A percentile compares a stretch with the other conserved stretches of the same genome.
Evolutionary conservation across 2,797 vertebrate genomes (phyloP).

Genomic region (Margarornis squamiger): DNA sequence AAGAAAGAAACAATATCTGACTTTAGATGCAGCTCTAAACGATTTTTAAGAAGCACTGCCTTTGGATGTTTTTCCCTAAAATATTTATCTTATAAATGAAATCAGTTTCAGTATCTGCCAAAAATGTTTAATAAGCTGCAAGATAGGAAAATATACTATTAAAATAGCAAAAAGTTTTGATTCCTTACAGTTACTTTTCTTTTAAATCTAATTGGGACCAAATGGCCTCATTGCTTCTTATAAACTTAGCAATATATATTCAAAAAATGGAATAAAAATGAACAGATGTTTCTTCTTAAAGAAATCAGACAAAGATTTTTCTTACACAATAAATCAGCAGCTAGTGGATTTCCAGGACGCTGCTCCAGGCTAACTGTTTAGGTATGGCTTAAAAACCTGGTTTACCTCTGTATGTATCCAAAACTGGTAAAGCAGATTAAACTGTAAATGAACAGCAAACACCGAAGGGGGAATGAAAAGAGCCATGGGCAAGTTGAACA

Average conservation of each 20-base stretch:
- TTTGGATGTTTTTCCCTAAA: not conserved
- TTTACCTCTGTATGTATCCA: constrained; percentile 98
- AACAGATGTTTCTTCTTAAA: constrained; percentile 83
- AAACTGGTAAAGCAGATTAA: constrained; percentile 95
- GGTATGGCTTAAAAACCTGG: constrained; percentile 52
- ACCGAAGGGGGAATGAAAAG: constrained; percentile 86
- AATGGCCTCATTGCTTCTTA: constrained; percentile 82
- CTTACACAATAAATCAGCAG: constrained; percentile 84
- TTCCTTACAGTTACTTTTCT: constrained; percentile 73
- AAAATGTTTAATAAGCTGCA: constrained; percentile 70
- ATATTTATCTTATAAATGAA: constrained; percentile 58
- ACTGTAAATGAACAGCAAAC: constrained; percentile 90
- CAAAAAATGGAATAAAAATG: constrained; percentile 78
- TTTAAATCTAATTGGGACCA: constrained; percentile 79
- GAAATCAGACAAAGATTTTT: constrained; percentile 82
- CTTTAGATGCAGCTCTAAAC: not conserved
- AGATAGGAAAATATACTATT: constrained; percentile 67
- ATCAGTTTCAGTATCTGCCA: constrained; percentile 62
- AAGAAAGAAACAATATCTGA: not conserved
- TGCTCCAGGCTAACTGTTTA: constrained; percentile 70
- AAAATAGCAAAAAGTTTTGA: constrained; percentile 70
- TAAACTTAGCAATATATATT: constrained; percentile 83
- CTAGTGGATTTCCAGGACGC: constrained; percentile 77
- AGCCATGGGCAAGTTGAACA: constrained; percentile 91
- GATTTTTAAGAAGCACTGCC: not conserved